phyloP scores from a whole-genome alignment of 2,113 vertebrate species.

The Melanocharis versteri region DNA sequence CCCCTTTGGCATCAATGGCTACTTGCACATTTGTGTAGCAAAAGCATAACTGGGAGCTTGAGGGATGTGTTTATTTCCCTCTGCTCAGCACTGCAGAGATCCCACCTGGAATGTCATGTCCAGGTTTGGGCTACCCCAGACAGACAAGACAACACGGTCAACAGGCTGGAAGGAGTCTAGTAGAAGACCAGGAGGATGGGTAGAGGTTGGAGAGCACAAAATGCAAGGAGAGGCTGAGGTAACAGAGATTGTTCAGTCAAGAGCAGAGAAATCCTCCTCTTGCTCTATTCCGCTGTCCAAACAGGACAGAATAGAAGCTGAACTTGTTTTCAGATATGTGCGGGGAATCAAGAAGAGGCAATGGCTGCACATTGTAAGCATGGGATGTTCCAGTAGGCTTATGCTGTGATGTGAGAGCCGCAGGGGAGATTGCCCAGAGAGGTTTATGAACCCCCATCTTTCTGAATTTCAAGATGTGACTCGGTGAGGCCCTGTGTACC shows the following conservation, averaged over 20 bases:
- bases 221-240: neutral
- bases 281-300: neutral
- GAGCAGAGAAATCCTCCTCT: neutral
- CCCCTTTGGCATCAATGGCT: neutral
- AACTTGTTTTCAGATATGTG: neutral
- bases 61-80: neutral
- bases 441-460: neutral
- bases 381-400: neutral
- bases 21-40: neutral
- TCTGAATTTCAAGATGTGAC: neutral
- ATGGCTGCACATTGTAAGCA: neutral
- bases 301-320: neutral
- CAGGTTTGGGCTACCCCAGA: accelerated
- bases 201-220: neutral
- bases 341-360: neutral
- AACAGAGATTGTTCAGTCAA: neutral
- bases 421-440: neutral
- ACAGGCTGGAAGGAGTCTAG: neutral
- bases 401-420: neutral
- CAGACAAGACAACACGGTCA: neutral
- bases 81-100: neutral
- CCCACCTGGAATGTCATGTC: neutral
- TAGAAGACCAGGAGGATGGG: neutral
- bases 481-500: accelerated
- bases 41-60: neutral